Conservation (phyloP, 2,113 vertebrate genomes). For the Rhinopomastus cyanomelas region DNA sequence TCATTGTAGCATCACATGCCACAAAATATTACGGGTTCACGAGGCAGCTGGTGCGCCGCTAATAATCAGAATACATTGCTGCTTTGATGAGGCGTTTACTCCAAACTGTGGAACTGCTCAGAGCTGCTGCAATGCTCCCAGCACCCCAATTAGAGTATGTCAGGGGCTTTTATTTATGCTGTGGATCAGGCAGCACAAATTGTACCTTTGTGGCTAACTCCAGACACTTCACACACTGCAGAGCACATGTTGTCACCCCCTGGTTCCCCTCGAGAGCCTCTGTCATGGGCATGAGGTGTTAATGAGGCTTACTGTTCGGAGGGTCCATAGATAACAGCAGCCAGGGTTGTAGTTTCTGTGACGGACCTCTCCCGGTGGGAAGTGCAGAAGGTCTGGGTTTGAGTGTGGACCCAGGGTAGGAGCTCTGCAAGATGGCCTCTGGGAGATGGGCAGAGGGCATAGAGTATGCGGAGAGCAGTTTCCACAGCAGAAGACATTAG, state of each 20-base stretch:
- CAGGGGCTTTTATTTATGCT: not conserved
- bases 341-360: too few species aligned
- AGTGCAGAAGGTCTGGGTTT: not conserved
- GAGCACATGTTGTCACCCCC: accelerated
- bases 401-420: not conserved
- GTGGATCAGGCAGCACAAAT: not conserved
- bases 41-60: constrained; percentile 20
- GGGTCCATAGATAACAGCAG: too few species aligned
- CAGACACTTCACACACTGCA: not conserved
- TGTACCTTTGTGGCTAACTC: not conserved
- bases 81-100: constrained; percentile 49
- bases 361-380: not conserved
- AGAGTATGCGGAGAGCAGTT: not conserved
- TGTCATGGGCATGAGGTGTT: not conserved
- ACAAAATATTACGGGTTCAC: not conserved
- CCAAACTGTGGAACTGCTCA: not conserved
- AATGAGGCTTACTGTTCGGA: accelerated
- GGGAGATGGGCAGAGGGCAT: not conserved
- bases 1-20: constrained; percentile 41
- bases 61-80: constrained; percentile 55
- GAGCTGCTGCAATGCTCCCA: not conserved
- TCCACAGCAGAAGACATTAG: not conserved
- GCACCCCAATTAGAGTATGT: constrained; percentile 14
- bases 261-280: not conserved
- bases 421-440: not conserved